phyloP scores from a whole-genome alignment of 2,888 invertebrate genomes.

The Mythimna lalbum region DNA sequence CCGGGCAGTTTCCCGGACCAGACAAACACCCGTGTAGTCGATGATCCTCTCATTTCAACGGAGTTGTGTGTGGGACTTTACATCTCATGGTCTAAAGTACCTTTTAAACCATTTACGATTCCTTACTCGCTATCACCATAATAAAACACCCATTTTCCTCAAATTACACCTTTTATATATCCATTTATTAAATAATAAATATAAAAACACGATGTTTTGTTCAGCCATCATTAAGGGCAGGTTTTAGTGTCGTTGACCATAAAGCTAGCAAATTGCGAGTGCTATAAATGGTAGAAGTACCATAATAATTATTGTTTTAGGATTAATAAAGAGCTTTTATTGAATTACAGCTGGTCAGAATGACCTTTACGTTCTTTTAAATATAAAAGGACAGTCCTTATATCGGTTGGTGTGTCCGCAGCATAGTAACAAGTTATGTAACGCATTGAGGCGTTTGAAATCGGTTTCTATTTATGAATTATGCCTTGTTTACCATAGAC shows the following conservation, averaged over 20 bases:
- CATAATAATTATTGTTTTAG: slow-evolving; percentile 41
- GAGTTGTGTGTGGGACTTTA: too few relatives aligned
- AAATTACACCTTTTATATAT: slow-evolving; percentile 5
- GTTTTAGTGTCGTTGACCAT: slow-evolving; percentile 19
- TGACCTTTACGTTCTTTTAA: not conserved
- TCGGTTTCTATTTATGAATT: too few relatives aligned
- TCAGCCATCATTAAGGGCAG: slow-evolving; percentile 2
- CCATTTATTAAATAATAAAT: slow-evolving; percentile 40
- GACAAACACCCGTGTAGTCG: too few relatives aligned
- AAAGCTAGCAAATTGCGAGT: slow-evolving; percentile 16
- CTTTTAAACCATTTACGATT: not conserved
- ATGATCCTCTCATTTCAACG: too few relatives aligned
- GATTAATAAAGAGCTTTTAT: slow-evolving; percentile 48
- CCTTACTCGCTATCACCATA: not conserved
- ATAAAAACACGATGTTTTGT: slow-evolving; percentile 40
- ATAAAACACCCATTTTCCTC: slow-evolving; percentile 19
- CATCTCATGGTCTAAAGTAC: too few relatives aligned
- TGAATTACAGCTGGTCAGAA: slow-evolving; percentile 2
- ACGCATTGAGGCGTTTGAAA: too few relatives aligned
- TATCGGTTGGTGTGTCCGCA: too few relatives aligned
- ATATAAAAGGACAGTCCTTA: slow-evolving; percentile 4
- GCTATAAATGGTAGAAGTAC: slow-evolving; percentile 16
- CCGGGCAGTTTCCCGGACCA: too few relatives aligned
- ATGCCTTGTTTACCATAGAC: too few relatives aligned
- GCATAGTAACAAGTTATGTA: too few relatives aligned